These are phyloP conservation scores for Ypsolopha scabrella DNA, from an alignment of 2,888 invertebrate genomes.

Conservation along the genomic window DNA sequence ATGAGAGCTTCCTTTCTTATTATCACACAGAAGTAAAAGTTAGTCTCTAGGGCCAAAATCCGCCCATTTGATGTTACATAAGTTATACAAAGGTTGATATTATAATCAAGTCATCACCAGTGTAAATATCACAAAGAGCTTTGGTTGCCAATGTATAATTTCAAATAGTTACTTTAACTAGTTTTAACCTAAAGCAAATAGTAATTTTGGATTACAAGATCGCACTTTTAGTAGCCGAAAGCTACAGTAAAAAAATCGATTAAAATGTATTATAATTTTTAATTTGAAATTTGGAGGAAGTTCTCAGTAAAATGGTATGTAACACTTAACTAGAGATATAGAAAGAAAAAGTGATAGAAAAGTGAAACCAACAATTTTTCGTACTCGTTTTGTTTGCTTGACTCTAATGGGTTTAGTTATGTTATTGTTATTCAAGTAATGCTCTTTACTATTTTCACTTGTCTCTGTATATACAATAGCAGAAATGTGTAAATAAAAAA, in stretches of 20 bases:
- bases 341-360: conserved; percentile 6
- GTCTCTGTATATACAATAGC: conserved; percentile 48
- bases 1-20: no score
- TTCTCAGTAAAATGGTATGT: no score
- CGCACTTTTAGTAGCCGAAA: no score
- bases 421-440: no score
- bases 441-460: conserved; percentile 20
- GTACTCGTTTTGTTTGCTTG: conserved; percentile 20
- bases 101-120: background rate
- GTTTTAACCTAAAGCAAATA: background rate
- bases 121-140: conserved; percentile 2
- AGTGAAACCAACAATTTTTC: conserved; percentile 3
- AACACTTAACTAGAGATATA: background rate
- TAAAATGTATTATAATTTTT: no score
- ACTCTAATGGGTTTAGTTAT: no score
- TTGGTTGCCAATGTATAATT: background rate
- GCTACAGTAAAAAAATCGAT: no score
- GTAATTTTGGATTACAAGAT: background rate
- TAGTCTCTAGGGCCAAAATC: no score
- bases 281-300: no score
- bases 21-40: no score
- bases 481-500: conserved; percentile 60
- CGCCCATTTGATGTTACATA: no score
- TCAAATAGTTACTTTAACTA: background rate
- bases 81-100: no score